Percentiles rank a stretch among this genome's conserved stretches.
Evolutionary conservation across 2,888 invertebrate genomes (phyloP).

Genomic region (Microctonus aethiopoides): DNA sequence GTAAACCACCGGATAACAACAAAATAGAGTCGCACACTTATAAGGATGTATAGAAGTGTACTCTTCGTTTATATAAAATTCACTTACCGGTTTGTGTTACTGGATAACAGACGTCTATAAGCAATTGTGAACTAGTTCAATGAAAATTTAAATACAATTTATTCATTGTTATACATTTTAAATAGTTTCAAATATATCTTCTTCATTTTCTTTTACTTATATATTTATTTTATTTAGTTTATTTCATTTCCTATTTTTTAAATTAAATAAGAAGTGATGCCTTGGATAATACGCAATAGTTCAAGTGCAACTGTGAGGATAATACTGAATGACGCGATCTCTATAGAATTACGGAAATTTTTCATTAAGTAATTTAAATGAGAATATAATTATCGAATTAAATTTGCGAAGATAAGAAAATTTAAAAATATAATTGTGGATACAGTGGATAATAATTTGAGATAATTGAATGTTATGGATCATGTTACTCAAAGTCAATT

Average conservation of each 20-base stretch:
- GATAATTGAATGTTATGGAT: conserved; percentile 1
- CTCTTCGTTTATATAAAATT: neutral
- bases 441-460: neutral
- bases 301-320: neutral
- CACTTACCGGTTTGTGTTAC: neutral
- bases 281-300: neutral
- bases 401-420: neutral
- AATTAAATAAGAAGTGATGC: neutral
- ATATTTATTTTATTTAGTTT: neutral
- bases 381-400: neutral
- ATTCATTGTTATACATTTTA: too few species aligned
- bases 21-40: neutral
- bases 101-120: neutral
- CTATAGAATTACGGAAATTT: neutral
- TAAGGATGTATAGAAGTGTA: neutral
- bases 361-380: neutral
- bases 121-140: conserved; percentile 4
- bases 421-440: neutral
- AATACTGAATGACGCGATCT: neutral
- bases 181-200: too few species aligned
- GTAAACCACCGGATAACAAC: neutral
- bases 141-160: neutral
- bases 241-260: neutral
- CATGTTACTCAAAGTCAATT: neutral
- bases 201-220: too few species aligned